Base-by-base conservation (phyloP, 2,888 invertebrate species). In the Polydrusus pterygomalis region DNA sequence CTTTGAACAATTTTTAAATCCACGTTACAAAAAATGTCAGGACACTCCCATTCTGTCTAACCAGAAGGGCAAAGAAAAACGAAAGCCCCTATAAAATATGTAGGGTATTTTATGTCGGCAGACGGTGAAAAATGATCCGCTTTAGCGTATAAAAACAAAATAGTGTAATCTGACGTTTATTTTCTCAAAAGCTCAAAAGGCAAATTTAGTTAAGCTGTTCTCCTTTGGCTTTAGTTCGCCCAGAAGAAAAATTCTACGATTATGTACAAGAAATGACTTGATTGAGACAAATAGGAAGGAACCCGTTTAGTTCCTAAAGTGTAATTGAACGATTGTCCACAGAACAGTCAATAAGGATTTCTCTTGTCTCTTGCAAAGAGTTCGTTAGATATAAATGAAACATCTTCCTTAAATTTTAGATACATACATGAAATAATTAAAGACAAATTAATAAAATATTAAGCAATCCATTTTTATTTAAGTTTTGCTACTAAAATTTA, bases 131-230 rank as follows among this genome's bases (percentile, higher is more conserved):
- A 71, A 75, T 71, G 71, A 67, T 49, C 58, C 75, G 51, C 71
- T 75, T 75, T 70, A 70, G 65, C 64, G 71, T 18, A 71, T 71
- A 76, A 77, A 70, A 74, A 77, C 70, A 74, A 77, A 77, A 74
- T 63, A 65, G 69, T 58, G 77, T 74, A 77, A 77, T 77, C 77
- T 69, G 77, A 73, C 74, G 74, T 77, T 77, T 74, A 74, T 74
- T 73, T 70, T 77, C 73, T 69, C 64, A 51, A 68, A 68, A 72
- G 75, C 71, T 70, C 67, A 71, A 49, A 70, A 77, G 77, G 77
- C 77, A 73, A 70, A 77, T 77, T 77, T 69, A 64, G 72, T 77
- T 77, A 77, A 77, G 73, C 76, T 49, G 73, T 70, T 38, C 58
- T 51, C n/a, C 62, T 54, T 69, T 60, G 47, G 49, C 65, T 51